phyloP scores from a whole-genome alignment of 2,797 vertebrate genomes.

The Pagetopsis macropterus region DNA sequence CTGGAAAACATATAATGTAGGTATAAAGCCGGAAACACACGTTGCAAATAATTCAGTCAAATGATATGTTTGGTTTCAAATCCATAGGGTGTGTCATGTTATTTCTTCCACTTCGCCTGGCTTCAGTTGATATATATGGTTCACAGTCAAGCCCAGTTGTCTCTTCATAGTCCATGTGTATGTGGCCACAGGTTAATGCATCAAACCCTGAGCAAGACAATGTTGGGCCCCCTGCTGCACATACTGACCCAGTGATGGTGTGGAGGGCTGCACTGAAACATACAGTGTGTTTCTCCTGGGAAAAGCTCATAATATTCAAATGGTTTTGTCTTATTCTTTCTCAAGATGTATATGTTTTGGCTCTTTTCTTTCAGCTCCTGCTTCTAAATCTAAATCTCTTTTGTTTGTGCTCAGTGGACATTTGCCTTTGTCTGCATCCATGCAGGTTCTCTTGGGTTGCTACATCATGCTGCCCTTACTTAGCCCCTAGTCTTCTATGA shows the following conservation, averaged over 20 bases:
- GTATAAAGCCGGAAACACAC: constrained; percentile 23
- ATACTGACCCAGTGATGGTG: not conserved
- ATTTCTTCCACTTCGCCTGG: constrained; percentile 1
- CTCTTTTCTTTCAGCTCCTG: constrained; percentile 6
- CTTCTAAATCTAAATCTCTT: not conserved
- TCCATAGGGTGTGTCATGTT: constrained; percentile 10
- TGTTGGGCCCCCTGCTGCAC: constrained; percentile 9
- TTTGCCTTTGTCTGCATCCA: not conserved
- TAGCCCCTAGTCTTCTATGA: constrained; percentile 1
- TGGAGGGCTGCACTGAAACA: constrained; percentile 8
- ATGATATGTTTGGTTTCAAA: constrained; percentile 12
- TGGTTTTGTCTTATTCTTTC: constrained; percentile 10
- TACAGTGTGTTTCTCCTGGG: not conserved
- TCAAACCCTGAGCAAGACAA: constrained; percentile 24
- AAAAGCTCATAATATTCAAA: constrained; percentile 19
- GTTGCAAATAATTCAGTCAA: constrained; percentile 13
- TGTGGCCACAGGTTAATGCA: constrained; percentile 45
- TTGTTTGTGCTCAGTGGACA: not conserved
- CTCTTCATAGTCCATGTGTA: constrained; percentile 24
- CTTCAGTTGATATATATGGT: not conserved
- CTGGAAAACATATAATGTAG: not conserved
- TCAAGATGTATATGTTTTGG: constrained; percentile 3
- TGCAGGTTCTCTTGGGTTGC: not conserved
- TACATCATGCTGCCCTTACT: not conserved
- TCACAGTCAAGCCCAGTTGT: constrained; percentile 23